Evolutionary conservation across 2,888 invertebrate species (phyloP), one percentile per base, ranked within the genome.

Genomic region (Mythimna pallens): DNA sequence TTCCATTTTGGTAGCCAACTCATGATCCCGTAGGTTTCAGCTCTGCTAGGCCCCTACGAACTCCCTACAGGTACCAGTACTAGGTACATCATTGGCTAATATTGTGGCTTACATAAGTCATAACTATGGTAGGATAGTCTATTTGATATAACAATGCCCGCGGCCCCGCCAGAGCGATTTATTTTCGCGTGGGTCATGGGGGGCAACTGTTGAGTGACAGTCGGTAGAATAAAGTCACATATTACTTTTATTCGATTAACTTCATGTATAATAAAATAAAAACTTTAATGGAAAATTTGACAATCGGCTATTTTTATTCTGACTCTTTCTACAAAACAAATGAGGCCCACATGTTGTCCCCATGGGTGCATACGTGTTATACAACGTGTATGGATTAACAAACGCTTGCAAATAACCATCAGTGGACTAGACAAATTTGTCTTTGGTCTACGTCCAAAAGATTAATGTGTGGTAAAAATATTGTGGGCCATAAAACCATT

Each of bases 401-500:
- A 52, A 64, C 17, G 9, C 12, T 4, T 36, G 40, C 30, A 64
- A 57, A 52, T 54, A 14, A 63, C 0, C 25, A 30, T 5, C 47
- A 67, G 36, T 57, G 47, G 30, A 22, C 62, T 57, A 78, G 50
- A 57, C 63, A 36, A 64, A 65, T 65, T 74, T 67, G 22, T 79
- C 58, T 67, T 55, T 50, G 40, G 64, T 70, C 54, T 54, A 66
- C 65, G 36, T 6, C 12, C n/a, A 43, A 30, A 57, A 78, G 64
- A 73, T 67, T 67, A 62, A 73, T 80, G 69, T 55, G 47, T 30
- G 25, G 66, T 70, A 82, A 80, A 80, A 81, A 67, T 54, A 55
- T 64, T 43, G 67, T 20, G n/a, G 57, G 25, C 40, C 50, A 67
- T 58, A 73, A 67, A 80, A 70, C 61, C 43, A 65, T 70, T 69